Conservation (phyloP, 2,113 vertebrate genomes). For the Edolisoma coerulescens region DNA sequence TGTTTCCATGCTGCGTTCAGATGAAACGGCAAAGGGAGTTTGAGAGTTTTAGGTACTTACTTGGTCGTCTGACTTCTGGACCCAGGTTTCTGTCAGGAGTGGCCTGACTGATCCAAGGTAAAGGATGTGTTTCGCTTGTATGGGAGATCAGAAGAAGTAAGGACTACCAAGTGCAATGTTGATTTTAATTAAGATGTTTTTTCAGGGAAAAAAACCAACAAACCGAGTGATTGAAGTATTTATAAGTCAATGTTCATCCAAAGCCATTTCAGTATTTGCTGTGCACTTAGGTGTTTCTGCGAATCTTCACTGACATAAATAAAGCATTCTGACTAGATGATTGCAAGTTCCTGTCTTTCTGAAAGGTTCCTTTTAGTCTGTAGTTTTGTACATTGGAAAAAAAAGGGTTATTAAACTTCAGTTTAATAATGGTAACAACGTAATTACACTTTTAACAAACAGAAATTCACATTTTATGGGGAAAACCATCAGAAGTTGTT, state of each 20-base stretch:
- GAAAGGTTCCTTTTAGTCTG: background rate
- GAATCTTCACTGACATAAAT: background rate
- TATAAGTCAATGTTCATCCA: background rate
- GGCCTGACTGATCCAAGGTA: background rate
- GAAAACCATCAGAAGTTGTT: background rate
- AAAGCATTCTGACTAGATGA: background rate
- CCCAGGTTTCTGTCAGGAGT: background rate
- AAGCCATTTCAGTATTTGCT: background rate
- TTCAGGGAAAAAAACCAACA: background rate
- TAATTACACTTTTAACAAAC: background rate
- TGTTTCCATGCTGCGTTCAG: rapidly evolving
- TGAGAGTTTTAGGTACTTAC: background rate
- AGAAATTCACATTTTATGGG: background rate
- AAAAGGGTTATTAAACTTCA: no score
- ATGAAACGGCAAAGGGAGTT: background rate
- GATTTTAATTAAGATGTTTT: background rate
- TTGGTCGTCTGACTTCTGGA: background rate
- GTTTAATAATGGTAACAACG: background rate
- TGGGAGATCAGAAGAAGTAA: background rate
- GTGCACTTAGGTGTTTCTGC: background rate
- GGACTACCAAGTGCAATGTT: no score
- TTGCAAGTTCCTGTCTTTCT: background rate
- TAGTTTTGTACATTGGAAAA: background rate
- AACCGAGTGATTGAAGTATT: background rate
- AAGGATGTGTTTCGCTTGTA: rapidly evolving